Conservation (phyloP, 2,888 invertebrate species). For the Pheosia gnoma region DNA sequence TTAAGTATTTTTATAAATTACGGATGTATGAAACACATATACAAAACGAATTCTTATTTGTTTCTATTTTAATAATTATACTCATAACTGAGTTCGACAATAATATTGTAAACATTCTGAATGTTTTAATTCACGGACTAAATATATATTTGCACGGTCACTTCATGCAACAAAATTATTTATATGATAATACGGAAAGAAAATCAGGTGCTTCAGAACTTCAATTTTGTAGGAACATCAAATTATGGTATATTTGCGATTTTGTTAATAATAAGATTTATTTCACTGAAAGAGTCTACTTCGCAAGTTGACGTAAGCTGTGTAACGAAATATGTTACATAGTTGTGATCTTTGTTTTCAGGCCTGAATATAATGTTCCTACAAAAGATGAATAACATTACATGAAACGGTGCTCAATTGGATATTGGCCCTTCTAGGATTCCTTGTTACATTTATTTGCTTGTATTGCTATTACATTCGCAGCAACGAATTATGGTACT, state of each 20-base stretch:
- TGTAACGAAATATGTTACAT: too few species aligned
- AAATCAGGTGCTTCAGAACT: background rate
- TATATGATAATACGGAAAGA: background rate
- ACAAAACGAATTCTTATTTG: background rate
- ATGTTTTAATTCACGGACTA: constrained; percentile 22
- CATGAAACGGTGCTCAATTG: background rate
- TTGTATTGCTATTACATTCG: background rate
- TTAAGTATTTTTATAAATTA: constrained; percentile 21
- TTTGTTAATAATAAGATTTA: too few species aligned
- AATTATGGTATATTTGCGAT: too few species aligned
- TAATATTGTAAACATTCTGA: constrained; percentile 31
- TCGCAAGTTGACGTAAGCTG: too few species aligned
- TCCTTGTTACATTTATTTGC: background rate
- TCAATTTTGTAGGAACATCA: background rate
- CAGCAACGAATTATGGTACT: background rate
- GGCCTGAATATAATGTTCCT: background rate
- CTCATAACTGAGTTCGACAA: constrained; percentile 39
- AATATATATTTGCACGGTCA: constrained; percentile 36
- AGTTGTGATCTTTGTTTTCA: too few species aligned
- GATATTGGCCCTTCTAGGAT: background rate
- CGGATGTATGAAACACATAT: constrained; percentile 6
- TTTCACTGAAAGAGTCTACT: too few species aligned
- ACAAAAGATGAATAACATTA: background rate
- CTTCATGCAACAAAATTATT: background rate
- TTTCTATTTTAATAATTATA: constrained; percentile 3